phyloP scores from a whole-genome alignment of 2,113 vertebrate genomes.

The Cepphus grylle region DNA sequence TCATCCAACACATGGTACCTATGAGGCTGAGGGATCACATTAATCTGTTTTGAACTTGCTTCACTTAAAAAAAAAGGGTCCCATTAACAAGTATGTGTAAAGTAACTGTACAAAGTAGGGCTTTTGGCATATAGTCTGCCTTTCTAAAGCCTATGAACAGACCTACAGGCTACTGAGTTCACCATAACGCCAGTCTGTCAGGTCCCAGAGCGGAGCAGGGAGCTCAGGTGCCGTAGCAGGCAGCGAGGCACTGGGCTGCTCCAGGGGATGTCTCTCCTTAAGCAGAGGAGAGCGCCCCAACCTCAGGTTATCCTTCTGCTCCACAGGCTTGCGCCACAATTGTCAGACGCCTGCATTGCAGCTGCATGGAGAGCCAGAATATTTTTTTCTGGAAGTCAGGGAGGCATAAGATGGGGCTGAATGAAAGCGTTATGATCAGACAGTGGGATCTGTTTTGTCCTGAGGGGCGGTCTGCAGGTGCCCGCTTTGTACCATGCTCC shows the following conservation, averaged over 20 bases:
- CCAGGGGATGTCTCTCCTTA: background rate
- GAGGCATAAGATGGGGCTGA: background rate
- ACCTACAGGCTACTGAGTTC: background rate
- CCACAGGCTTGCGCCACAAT: background rate
- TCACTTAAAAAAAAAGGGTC: background rate
- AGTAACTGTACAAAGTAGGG: background rate
- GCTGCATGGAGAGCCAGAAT: fast-evolving
- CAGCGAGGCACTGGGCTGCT: background rate
- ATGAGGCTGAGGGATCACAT: background rate
- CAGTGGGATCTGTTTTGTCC: background rate
- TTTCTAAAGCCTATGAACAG: background rate
- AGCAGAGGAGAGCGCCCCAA: background rate
- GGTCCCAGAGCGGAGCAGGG: background rate
- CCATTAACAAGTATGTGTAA: background rate
- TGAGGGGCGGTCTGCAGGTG: background rate
- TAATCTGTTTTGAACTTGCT: background rate
- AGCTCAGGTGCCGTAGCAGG: background rate
- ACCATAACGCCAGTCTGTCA: fast-evolving
- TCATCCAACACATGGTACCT: background rate
- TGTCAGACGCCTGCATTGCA: background rate
- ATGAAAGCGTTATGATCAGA: background rate
- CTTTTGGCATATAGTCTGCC: background rate
- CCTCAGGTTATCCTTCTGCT: background rate
- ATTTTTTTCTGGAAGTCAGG: background rate
- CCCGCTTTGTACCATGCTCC: background rate